Evolutionary conservation across 2,888 invertebrate genomes (phyloP).

Genomic region (Drosophila paranaensis): DNA sequence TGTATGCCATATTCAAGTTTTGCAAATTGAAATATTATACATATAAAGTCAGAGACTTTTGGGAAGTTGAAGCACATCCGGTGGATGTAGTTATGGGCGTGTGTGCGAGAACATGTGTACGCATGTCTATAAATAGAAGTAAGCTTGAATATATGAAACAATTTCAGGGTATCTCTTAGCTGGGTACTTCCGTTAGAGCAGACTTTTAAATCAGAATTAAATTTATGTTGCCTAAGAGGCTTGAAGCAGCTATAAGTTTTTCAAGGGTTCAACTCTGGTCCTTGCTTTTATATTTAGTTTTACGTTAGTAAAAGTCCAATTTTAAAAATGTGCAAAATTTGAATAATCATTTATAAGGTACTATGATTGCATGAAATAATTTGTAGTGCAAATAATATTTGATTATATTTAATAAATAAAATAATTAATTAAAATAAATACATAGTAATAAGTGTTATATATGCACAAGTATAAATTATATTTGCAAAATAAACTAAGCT

Average conservation of each 20-base stretch:
- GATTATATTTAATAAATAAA: too few species aligned
- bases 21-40: neutral
- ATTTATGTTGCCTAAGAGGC: neutral
- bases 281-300: neutral
- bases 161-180: neutral
- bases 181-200: neutral
- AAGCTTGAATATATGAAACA: neutral
- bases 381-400: too few species aligned
- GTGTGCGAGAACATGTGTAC: neutral
- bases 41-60: too few species aligned
- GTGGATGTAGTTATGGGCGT: neutral
- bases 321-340: neutral
- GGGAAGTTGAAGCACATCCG: neutral
- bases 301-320: neutral
- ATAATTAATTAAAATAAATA: too few species aligned
- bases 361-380: too few species aligned
- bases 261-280: neutral
- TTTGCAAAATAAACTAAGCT: too few species aligned
- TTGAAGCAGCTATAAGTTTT: conserved; percentile 5
- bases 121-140: neutral
- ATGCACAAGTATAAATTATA: too few species aligned
- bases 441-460: too few species aligned
- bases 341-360: too few species aligned
- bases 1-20: neutral
- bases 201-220: neutral